These are phyloP conservation scores for Thalassarche chlororhynchos DNA, from an alignment of 2,113 vertebrate species.

Conservation along the genomic window DNA sequence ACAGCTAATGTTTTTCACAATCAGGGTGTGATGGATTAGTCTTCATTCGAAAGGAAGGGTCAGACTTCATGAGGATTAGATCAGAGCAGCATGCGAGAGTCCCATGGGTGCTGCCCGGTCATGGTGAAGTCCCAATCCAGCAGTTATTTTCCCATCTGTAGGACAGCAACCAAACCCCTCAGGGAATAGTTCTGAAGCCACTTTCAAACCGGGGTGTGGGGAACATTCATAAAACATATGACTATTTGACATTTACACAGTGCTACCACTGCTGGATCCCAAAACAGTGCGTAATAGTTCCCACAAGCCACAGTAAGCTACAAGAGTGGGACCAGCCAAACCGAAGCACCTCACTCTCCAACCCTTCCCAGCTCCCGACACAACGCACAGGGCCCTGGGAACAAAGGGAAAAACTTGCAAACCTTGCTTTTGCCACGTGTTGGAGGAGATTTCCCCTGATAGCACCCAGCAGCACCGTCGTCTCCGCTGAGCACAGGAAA, in stretches of 20 bases:
- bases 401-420: background rate
- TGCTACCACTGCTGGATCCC: background rate
- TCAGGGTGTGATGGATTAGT: constrained; percentile 1
- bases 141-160: background rate
- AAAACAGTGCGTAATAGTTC: background rate
- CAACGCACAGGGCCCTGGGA: background rate
- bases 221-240: background rate
- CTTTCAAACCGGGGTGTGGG: background rate
- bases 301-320: background rate
- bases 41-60: background rate
- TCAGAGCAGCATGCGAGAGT: background rate
- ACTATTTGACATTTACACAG: background rate
- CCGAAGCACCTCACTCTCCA: background rate
- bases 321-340: background rate
- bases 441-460: background rate
- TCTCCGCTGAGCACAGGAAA: background rate
- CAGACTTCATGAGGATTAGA: background rate
- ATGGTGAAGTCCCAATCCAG: background rate
- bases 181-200: background rate
- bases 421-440: background rate
- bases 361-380: background rate
- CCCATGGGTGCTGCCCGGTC: background rate
- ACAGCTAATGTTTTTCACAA: background rate
- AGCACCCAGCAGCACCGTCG: background rate
- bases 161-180: background rate